Conservation (phyloP, 2,888 invertebrate species). For the Drosophila pullipes region DNA sequence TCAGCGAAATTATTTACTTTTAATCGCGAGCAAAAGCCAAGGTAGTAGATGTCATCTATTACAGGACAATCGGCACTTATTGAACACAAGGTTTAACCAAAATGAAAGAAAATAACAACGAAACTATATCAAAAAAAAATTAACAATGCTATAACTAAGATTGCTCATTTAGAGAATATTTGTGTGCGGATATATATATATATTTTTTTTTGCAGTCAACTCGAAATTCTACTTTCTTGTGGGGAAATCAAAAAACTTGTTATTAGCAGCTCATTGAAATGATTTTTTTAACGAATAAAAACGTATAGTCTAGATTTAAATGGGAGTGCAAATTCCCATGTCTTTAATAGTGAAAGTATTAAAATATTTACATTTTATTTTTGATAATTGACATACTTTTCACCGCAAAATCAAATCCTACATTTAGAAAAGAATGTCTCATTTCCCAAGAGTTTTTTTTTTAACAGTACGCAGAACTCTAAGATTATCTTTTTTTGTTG, state of each 20-base stretch:
- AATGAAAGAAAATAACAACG: not conserved
- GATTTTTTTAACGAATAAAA: not conserved
- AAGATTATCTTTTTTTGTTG: not conserved
- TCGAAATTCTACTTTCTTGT: not conserved
- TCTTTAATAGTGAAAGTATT: not conserved
- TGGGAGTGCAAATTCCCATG: not conserved
- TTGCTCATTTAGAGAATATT: not conserved
- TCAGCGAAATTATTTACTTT: conserved; percentile 11
- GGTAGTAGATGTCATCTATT: conserved; percentile 33
- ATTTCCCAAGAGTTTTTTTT: not conserved
- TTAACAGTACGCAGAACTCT: not conserved
- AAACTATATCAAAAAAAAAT: not conserved
- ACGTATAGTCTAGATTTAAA: not conserved
- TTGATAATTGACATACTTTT: not conserved
- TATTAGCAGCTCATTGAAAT: not conserved
- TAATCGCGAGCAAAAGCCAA: conserved; percentile 25
- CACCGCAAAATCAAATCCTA: not conserved
- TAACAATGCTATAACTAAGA: too few species aligned
- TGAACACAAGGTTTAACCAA: not conserved
- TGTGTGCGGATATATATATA: not conserved
- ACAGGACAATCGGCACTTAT: conserved; percentile 14
- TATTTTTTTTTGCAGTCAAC: not conserved
- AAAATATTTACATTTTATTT: not conserved
- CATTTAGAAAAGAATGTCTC: not conserved
- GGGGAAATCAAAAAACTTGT: not conserved